phyloP scores from a whole-genome alignment of 2,888 invertebrate genomes.

The Latheticus oryzae region DNA sequence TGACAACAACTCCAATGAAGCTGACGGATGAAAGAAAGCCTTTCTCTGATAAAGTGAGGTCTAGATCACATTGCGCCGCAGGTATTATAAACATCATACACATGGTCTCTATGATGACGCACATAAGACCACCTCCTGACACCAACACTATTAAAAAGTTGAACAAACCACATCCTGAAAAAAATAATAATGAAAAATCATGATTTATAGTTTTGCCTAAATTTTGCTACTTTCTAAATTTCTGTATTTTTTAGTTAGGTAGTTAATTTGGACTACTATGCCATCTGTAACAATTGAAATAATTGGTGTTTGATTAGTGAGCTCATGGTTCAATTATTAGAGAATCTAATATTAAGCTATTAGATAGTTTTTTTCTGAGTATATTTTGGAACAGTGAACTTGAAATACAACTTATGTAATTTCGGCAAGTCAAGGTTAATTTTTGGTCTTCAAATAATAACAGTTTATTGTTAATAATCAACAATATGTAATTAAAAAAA shows the following conservation, averaged over 20 bases:
- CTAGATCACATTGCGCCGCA: slow-evolving; percentile 75
- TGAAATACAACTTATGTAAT: too few relatives aligned
- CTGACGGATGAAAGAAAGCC: slow-evolving; percentile 75
- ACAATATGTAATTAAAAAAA: too few relatives aligned
- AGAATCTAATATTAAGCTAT: background rate
- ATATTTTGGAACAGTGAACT: too few relatives aligned
- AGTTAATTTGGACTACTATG: too few relatives aligned
- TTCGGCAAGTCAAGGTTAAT: too few relatives aligned
- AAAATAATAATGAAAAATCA: slow-evolving; percentile 9
- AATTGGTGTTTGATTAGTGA: background rate
- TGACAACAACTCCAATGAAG: slow-evolving; percentile 73
- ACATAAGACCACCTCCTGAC: slow-evolving; percentile 73
- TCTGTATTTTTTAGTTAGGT: too few relatives aligned
- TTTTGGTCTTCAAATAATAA: too few relatives aligned
- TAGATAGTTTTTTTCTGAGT: too few relatives aligned
- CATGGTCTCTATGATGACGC: slow-evolving; percentile 76
- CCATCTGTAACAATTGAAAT: slow-evolving; percentile 1
- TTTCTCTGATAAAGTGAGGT: slow-evolving; percentile 71
- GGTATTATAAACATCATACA: slow-evolving; percentile 75
- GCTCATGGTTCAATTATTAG: background rate
- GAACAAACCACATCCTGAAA: slow-evolving; percentile 72
- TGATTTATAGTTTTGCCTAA: slow-evolving; percentile 1
- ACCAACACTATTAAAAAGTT: slow-evolving; percentile 72
- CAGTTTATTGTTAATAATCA: too few relatives aligned
- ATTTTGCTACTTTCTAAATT: background rate